These are phyloP conservation scores for Mythimna albipuncta DNA, from an alignment of 2,888 invertebrate species.

Conservation along the genomic window DNA sequence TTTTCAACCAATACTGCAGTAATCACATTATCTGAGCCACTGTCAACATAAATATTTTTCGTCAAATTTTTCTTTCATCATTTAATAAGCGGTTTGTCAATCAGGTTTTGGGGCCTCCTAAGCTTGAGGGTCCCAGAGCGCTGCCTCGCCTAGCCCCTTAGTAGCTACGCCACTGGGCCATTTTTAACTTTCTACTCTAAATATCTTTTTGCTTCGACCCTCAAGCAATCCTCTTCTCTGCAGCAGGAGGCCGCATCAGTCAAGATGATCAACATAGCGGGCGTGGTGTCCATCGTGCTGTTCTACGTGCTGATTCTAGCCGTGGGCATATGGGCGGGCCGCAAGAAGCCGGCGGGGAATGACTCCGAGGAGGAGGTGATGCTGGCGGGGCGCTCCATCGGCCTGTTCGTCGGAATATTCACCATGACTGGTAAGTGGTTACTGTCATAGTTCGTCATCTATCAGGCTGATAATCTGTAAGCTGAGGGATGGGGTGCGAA, in stretches of 20 bases:
- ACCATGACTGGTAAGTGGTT: conserved; percentile 97
- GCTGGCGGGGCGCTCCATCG: conserved; percentile 99
- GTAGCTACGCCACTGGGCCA: too few species aligned
- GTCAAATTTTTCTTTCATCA: too few species aligned
- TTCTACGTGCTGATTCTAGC: conserved; percentile 98
- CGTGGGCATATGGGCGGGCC: conserved; percentile 99
- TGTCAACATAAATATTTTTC: too few species aligned
- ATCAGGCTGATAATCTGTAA: too few species aligned
- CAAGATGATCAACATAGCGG: conserved; percentile 97
- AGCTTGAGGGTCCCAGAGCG: too few species aligned
- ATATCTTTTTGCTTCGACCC: neutral
- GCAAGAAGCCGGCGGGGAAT: conserved; percentile 97
- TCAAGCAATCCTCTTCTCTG: neutral
- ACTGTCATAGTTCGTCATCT: too few species aligned
- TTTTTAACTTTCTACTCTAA: neutral
- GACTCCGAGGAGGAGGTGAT: conserved; percentile 99
- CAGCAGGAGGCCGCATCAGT: conserved; percentile 57
- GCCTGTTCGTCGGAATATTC: conserved; percentile 99
- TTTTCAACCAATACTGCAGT: too few species aligned
- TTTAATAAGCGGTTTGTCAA: too few species aligned
- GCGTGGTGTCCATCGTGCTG: conserved; percentile 97
- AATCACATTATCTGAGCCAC: too few species aligned
- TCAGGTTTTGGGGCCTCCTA: too few species aligned
- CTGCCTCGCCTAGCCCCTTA: too few species aligned
- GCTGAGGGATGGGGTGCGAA: too few species aligned